phyloP scores from a whole-genome alignment of 2,888 invertebrate genomes.

The Microctonus aethiopoides region DNA sequence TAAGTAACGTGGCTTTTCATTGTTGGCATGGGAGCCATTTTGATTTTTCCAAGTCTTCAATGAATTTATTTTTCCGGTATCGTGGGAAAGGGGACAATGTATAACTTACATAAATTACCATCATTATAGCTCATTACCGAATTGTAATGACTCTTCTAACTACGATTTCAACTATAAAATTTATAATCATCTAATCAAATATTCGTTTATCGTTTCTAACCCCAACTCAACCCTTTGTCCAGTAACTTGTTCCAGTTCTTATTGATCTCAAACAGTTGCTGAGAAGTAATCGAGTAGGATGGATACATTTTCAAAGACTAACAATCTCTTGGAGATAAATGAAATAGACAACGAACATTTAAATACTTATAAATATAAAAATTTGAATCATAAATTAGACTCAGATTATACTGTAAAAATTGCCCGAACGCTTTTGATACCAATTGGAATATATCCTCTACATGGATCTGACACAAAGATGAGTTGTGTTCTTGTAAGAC shows the following conservation, averaged over 20 bases:
- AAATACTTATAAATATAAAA: conserved; percentile 10
- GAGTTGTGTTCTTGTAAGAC: conserved; percentile 39
- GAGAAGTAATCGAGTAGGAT: neutral
- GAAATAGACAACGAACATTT: neutral
- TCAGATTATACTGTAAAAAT: conserved; percentile 53
- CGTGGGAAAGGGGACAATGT: neutral
- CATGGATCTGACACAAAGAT: conserved; percentile 44
- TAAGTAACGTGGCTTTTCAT: neutral
- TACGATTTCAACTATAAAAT: neutral
- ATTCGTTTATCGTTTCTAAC: neutral
- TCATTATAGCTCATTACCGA: neutral
- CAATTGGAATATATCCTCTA: conserved; percentile 60
- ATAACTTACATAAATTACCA: neutral
- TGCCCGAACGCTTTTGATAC: conserved; percentile 52
- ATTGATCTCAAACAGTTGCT: neutral
- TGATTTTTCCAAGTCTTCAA: too few species aligned
- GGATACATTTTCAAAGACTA: conserved; percentile 2
- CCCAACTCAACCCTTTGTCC: neutral
- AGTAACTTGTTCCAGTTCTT: neutral
- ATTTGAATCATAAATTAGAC: conserved; percentile 47
- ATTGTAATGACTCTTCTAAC: neutral
- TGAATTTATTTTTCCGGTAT: neutral
- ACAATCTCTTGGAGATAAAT: conserved; percentile 37
- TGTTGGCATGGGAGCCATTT: neutral
- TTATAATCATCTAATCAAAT: neutral